Evolutionary conservation across 23 tunicate genomes (phyloP).

Genomic region (Styela clava): DNA sequence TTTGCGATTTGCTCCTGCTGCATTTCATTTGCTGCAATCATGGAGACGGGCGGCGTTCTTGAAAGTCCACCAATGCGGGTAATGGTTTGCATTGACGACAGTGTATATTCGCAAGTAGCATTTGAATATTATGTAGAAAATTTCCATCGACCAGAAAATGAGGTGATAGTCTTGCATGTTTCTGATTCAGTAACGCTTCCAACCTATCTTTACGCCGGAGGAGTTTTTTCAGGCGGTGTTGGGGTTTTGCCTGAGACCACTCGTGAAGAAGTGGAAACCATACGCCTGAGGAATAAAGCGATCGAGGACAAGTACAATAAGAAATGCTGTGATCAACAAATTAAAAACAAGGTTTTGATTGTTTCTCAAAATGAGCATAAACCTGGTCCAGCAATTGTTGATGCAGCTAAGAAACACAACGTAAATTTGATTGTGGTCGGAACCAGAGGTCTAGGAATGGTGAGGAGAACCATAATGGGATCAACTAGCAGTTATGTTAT

Average conservation of each 20-base stretch:
- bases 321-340: neutral
- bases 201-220: neutral
- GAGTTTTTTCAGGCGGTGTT: neutral
- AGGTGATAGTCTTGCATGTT: neutral
- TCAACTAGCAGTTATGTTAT: constrained; percentile 18
- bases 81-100: neutral
- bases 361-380: constrained; percentile 1
- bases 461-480: constrained; percentile 15
- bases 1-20: neutral
- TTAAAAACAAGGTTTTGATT: neutral
- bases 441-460: constrained; percentile 9
- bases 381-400: constrained; percentile 19
- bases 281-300: neutral
- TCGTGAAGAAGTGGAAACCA: neutral
- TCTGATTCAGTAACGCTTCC: neutral
- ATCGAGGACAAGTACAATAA: neutral
- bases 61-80: neutral
- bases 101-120: neutral
- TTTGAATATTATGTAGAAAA: neutral
- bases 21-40: neutral
- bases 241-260: neutral
- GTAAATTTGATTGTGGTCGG: constrained; percentile 22
- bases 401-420: constrained; percentile 25
- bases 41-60: neutral
- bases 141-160: neutral